These are phyloP conservation scores for Phragmatobia fuliginosa DNA, from an alignment of 2,888 invertebrate species.

Conservation along the genomic window DNA sequence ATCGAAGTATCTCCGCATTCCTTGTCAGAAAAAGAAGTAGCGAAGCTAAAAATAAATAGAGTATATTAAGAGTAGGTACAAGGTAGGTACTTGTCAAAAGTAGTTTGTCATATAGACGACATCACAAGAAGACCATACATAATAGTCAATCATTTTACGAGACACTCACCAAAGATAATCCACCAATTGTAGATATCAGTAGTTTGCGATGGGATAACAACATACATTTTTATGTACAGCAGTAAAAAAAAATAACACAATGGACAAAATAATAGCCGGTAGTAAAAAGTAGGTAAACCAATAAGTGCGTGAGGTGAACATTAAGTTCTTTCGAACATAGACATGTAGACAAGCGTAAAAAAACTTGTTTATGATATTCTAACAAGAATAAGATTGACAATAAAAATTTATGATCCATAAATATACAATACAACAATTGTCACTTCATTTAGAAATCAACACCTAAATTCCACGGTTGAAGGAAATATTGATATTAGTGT, in stretches of 20 bases:
- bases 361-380: constrained; percentile 19
- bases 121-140: constrained; percentile 10
- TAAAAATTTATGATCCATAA: constrained; percentile 10
- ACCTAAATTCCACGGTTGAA: constrained; percentile 10
- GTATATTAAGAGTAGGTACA: neutral
- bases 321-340: neutral
- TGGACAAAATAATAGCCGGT: constrained; percentile 20
- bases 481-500: constrained; percentile 5
- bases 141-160: constrained; percentile 15
- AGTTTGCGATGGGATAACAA: constrained; percentile 11
- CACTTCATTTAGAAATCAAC: constrained; percentile 11
- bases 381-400: constrained; percentile 9
- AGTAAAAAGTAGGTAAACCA: constrained; percentile 14
- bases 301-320: neutral
- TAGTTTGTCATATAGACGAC: constrained; percentile 5
- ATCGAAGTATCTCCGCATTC: neutral
- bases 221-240: constrained; percentile 39
- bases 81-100: neutral
- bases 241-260: constrained; percentile 26
- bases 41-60: neutral
- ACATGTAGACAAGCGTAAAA: constrained; percentile 24
- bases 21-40: neutral
- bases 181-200: constrained; percentile 14
- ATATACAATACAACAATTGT: constrained; percentile 9
- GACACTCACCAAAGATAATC: constrained; percentile 11